phyloP scores from a whole-genome alignment of 2,113 vertebrate genomes.

The Trichechus manatus region DNA sequence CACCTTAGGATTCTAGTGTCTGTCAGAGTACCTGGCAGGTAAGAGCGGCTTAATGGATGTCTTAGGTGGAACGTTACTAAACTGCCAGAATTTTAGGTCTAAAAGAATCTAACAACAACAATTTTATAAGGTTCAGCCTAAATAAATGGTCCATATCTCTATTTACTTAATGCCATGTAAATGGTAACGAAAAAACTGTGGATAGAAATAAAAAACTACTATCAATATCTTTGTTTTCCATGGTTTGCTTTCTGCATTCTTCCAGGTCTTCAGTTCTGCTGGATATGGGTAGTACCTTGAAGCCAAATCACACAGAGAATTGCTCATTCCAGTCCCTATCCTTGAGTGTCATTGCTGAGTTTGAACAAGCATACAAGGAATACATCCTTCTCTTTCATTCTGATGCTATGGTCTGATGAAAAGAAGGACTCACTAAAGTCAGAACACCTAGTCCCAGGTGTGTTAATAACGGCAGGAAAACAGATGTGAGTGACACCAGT shows the following conservation, averaged over 20 bases:
- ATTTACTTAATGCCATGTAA: background rate
- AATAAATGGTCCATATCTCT: slow-evolving; percentile 47
- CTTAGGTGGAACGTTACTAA: background rate
- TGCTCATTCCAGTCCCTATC: background rate
- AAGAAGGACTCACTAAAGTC: background rate
- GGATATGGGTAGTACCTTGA: background rate
- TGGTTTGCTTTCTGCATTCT: slow-evolving; percentile 18
- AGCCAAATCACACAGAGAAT: background rate
- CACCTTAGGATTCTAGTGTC: background rate
- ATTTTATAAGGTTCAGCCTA: slow-evolving; percentile 44
- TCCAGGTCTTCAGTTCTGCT: slow-evolving; percentile 26
- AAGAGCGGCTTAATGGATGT: background rate
- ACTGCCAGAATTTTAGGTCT: background rate
- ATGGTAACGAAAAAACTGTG: background rate
- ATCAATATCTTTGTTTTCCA: slow-evolving; percentile 1
- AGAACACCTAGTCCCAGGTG: background rate
- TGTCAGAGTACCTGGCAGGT: background rate
- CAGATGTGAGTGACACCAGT: background rate
- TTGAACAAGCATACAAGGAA: background rate
- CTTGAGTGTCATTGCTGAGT: slow-evolving; percentile 21
- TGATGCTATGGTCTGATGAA: background rate
- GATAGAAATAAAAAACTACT: slow-evolving; percentile 29
- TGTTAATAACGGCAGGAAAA: background rate
- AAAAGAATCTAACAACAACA: background rate
- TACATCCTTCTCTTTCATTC: background rate